phyloP scores from a whole-genome alignment of 2,113 vertebrate genomes.

The Cichladusa arquata region DNA sequence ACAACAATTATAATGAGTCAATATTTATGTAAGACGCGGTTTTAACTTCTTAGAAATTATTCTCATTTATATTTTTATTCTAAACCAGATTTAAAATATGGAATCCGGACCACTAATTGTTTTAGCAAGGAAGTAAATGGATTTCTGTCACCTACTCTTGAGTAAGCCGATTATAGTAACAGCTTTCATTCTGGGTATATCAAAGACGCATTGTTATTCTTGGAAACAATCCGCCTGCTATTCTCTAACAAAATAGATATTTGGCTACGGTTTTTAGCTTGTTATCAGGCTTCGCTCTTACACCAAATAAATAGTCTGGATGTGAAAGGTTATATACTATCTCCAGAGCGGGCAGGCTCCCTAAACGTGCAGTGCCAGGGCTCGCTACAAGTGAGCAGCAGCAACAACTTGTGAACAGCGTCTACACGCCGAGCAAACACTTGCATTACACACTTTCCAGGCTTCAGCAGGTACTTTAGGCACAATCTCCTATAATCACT shows the following conservation, averaged over 20 bases:
- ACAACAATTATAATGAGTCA: background rate
- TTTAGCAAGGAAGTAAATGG: slow-evolving; percentile 14
- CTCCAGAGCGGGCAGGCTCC: background rate
- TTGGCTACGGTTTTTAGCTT: slow-evolving; percentile 63
- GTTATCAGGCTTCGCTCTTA: slow-evolving; percentile 42
- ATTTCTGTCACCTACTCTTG: slow-evolving; percentile 36
- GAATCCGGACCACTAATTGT: background rate
- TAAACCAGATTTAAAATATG: background rate
- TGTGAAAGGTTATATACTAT: slow-evolving; percentile 44
- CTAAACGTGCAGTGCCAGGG: background rate
- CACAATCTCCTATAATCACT: background rate
- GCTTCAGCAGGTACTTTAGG: background rate
- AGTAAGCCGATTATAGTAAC: slow-evolving; percentile 57
- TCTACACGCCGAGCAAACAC: background rate
- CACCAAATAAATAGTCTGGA: slow-evolving; percentile 52
- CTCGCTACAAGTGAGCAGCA: background rate
- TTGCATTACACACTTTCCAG: background rate
- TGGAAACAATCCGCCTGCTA: slow-evolving; percentile 59
- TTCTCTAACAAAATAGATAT: slow-evolving; percentile 65
- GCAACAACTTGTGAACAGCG: background rate
- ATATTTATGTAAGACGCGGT: background rate
- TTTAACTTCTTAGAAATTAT: background rate
- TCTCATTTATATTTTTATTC: background rate
- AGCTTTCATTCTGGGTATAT: slow-evolving; percentile 50
- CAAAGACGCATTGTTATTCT: slow-evolving; percentile 62